Base-by-base conservation (phyloP, 2,888 invertebrate species). In the Exocentrus adspersus region DNA sequence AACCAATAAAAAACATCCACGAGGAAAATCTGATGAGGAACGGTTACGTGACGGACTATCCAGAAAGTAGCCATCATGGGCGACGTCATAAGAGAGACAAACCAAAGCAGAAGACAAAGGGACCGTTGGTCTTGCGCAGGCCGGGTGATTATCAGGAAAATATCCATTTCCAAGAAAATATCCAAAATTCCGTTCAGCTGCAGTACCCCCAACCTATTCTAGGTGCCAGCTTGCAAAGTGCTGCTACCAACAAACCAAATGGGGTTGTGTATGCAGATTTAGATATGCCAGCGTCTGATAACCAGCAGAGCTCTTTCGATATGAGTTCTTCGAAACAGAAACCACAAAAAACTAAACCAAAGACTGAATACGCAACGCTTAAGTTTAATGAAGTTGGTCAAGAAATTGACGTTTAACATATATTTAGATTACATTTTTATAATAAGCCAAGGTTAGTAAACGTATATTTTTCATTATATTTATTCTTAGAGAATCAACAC, bases 381-480 rank as follows among this genome's bases (percentile, higher is more conserved):
- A 87, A 87, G 80, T 89, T 89, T 82, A 87, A 88, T 79, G 89
- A 89, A 79, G 86, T 89, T 71, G 88, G 88, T 72, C 87, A 87
- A 80, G 88, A 89, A 79, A 88, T 89, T 78, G 88, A 89, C 81
- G 88, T 89, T 80, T 89, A 86, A 86, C 86, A 84, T 81, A 79
- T 72, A 73, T 65, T 75, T 71, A 59, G 69, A 65, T 43, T 60
- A 60, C 66, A 67, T 72, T 68, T 75, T 77, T 72, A 78, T 76
- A 76, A 68, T 68, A 72, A 48, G 14, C 48, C 64, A 74, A 77
- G 79, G 82, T 80, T 74, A 70, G 77, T 75, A 58, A 20, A 48
- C 17, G 12, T 4, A 41, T 9, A 9, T 57, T 54, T 45, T 4
- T n/a, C 10, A 10, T 45, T 21, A 1, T 46, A 21, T n/a, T 10